Conservation (phyloP, 2,888 invertebrate genomes). For the Iselma pallidipennis region DNA sequence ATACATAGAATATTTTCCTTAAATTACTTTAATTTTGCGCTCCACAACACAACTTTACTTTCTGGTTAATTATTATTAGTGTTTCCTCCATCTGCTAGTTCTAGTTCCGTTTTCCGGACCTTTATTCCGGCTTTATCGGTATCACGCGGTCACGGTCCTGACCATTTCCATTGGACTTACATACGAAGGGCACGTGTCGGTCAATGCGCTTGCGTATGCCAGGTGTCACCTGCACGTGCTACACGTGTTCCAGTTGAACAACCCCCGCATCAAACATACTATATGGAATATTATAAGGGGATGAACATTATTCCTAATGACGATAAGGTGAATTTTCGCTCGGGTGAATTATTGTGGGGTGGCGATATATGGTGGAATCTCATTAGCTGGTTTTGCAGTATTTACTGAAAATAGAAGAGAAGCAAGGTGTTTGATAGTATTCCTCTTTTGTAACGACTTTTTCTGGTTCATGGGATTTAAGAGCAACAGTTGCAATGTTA, state of each 20-base stretch:
- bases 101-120: constrained; percentile 1
- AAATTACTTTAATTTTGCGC: neutral
- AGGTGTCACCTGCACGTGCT: constrained; percentile 39
- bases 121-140: neutral
- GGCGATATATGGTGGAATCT: constrained; percentile 36
- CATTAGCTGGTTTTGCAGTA: constrained; percentile 35
- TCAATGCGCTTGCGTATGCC: constrained; percentile 38
- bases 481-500: constrained; percentile 30
- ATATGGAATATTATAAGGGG: too few species aligned
- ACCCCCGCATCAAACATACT: constrained; percentile 17
- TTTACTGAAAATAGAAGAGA: constrained; percentile 20
- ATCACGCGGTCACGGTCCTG: constrained; percentile 7
- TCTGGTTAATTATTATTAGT: neutral
- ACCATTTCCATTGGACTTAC: neutral
- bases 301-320: neutral
- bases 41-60: neutral
- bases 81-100: neutral
- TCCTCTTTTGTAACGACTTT: constrained; percentile 36
- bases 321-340: neutral
- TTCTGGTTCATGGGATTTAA: constrained; percentile 27
- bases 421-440: constrained; percentile 6
- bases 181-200: constrained; percentile 16
- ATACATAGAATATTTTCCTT: too few species aligned
- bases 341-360: constrained; percentile 20
- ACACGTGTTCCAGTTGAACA: constrained; percentile 31